Evolutionary conservation across 2,888 invertebrate genomes (phyloP).

Genomic region (Drosophila hawaiiensis): DNA sequence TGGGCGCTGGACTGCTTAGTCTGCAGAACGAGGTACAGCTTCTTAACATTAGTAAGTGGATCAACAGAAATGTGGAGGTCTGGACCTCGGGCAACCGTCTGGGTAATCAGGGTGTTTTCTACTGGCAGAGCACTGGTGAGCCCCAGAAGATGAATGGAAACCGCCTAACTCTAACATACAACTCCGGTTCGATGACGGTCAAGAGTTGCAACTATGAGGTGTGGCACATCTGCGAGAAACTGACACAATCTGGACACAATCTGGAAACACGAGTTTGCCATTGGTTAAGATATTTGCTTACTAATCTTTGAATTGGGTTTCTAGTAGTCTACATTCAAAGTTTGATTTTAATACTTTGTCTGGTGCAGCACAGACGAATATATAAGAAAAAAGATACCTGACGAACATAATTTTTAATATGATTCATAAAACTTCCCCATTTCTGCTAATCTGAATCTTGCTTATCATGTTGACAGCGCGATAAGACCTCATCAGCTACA

Average conservation of each 20-base stretch:
- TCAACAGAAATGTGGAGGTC: not conserved
- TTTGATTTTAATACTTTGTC: not conserved
- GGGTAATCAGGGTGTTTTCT: not conserved
- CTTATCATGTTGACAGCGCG: slow-evolving; percentile 3
- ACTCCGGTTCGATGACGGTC: not conserved
- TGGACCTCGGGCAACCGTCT: not conserved
- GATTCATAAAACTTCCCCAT: not conserved
- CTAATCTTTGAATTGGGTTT: not conserved
- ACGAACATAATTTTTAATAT: not conserved
- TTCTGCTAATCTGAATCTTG: not conserved
- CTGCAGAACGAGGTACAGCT: not conserved
- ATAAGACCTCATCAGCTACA: not conserved
- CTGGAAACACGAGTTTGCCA: not conserved
- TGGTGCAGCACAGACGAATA: not conserved
- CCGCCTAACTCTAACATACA: not conserved
- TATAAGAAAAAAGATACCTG: not conserved
- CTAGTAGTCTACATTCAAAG: too few species aligned
- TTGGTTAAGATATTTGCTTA: not conserved
- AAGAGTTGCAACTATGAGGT: not conserved
- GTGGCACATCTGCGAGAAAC: not conserved
- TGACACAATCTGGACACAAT: not conserved
- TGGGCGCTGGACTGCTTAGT: not conserved
- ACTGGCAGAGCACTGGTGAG: not conserved
- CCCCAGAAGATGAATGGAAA: not conserved
- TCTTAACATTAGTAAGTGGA: not conserved